Evolutionary conservation across 2,113 vertebrate species (phyloP).

Genomic region (Micromys minutus): DNA sequence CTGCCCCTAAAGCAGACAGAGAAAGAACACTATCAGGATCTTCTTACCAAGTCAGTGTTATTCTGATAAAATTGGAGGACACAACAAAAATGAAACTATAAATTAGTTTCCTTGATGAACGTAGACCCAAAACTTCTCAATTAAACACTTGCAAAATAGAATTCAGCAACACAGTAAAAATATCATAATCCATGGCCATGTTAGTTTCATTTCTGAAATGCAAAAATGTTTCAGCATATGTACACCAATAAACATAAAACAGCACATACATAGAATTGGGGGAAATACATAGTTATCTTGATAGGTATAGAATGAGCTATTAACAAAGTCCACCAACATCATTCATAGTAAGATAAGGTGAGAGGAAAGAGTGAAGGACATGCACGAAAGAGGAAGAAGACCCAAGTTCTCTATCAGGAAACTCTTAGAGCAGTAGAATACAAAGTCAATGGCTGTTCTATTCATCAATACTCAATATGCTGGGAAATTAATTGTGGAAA

Average conservation of each 20-base stretch:
- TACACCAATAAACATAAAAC: neutral
- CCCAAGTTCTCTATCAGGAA: too few relatives aligned
- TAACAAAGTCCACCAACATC: neutral
- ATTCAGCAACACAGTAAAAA: neutral
- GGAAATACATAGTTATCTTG: neutral
- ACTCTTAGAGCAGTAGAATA: too few relatives aligned
- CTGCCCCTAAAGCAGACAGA: neutral
- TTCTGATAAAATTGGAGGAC: neutral
- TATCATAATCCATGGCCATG: neutral
- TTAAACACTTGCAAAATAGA: neutral
- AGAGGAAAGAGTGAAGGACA: neutral
- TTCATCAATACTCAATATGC: neutral
- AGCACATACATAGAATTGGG: neutral
- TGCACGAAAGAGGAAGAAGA: neutral
- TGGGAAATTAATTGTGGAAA: neutral
- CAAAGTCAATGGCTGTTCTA: neutral
- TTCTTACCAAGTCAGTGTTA: neutral
- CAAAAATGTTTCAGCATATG: neutral
- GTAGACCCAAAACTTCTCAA: neutral
- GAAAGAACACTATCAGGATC: neutral
- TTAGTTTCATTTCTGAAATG: neutral
- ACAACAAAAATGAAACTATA: neutral
- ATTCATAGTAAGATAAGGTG: neutral
- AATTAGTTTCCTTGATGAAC: neutral
- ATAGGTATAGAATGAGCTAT: neutral